Evolutionary conservation across 2,888 invertebrate genomes (phyloP).

Genomic region (Zelleria hepariella): DNA sequence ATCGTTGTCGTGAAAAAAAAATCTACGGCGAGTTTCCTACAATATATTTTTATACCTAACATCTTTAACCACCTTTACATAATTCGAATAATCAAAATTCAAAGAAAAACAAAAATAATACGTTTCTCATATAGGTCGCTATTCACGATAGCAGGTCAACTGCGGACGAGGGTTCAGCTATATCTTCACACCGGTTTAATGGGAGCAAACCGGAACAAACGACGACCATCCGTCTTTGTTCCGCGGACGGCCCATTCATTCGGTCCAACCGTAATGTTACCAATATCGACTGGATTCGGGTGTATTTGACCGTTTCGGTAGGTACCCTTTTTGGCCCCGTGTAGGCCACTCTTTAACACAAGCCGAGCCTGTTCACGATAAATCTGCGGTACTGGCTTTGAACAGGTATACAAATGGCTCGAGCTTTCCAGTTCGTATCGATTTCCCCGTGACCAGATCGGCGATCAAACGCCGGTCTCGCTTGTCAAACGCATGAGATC

Average conservation of each 20-base stretch:
- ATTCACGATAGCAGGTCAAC: too few relatives aligned
- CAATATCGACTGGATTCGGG: not conserved
- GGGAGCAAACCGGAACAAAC: constrained; percentile 53
- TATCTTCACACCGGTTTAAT: constrained; percentile 50
- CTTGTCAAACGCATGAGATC: too few relatives aligned
- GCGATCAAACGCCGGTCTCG: too few relatives aligned
- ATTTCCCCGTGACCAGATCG: not conserved
- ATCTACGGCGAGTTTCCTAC: too few relatives aligned
- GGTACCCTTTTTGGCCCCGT: not conserved
- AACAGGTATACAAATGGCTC: not conserved
- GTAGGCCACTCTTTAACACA: not conserved
- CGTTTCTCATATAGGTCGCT: too few relatives aligned
- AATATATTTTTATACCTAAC: too few relatives aligned
- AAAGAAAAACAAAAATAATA: too few relatives aligned
- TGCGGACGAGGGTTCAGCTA: constrained; percentile 19
- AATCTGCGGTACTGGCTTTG: not conserved
- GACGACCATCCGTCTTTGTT: constrained; percentile 41
- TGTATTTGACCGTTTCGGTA: not conserved
- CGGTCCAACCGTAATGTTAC: not conserved
- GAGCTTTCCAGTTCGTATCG: too few relatives aligned
- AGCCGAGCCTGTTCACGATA: not conserved
- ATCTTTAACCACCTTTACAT: too few relatives aligned
- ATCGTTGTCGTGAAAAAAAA: too few relatives aligned
- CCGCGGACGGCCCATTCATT: constrained; percentile 12
- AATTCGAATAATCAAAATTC: too few relatives aligned